These are phyloP conservation scores for Gymnocephalus cernua DNA, from an alignment of 2,113 vertebrate species.

Conservation along the genomic window DNA sequence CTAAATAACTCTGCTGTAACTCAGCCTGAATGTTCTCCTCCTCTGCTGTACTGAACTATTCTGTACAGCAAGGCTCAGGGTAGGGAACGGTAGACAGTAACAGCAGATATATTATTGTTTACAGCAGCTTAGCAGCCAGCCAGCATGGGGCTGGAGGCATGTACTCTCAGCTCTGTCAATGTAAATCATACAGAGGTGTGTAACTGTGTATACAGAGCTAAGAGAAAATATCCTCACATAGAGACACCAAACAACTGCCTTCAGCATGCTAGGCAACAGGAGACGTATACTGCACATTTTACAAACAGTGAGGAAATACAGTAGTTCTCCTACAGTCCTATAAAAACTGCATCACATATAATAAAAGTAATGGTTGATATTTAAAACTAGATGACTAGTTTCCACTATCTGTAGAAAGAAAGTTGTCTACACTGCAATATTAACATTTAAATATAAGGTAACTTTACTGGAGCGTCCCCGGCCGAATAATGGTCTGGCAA, in stretches of 20 bases:
- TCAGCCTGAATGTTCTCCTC: constrained; percentile 19
- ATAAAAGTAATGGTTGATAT: background rate
- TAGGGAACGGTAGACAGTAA: constrained; percentile 24
- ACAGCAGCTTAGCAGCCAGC: constrained; percentile 32
- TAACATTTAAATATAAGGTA: background rate
- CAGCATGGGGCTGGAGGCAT: constrained; percentile 46
- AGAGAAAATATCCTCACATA: constrained; percentile 25
- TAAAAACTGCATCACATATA: background rate
- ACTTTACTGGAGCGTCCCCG: background rate
- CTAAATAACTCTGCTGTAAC: constrained; percentile 8
- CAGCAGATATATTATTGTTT: constrained; percentile 45
- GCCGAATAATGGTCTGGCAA: too few relatives aligned
- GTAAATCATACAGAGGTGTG: constrained; percentile 36
- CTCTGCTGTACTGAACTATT: background rate
- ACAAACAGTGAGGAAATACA: background rate
- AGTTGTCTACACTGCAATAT: background rate
- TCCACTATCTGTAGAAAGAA: background rate
- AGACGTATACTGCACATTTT: background rate
- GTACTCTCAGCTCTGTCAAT: constrained; percentile 41
- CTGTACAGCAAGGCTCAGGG: constrained; percentile 7
- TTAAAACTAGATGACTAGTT: background rate
- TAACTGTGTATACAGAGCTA: constrained; percentile 1
- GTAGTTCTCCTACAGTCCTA: background rate
- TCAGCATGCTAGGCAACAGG: constrained; percentile 21
- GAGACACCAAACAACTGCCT: constrained; percentile 19